Evolutionary conservation across 2,888 invertebrate species (phyloP).

Genomic region (Pachydiplax longipennis): DNA sequence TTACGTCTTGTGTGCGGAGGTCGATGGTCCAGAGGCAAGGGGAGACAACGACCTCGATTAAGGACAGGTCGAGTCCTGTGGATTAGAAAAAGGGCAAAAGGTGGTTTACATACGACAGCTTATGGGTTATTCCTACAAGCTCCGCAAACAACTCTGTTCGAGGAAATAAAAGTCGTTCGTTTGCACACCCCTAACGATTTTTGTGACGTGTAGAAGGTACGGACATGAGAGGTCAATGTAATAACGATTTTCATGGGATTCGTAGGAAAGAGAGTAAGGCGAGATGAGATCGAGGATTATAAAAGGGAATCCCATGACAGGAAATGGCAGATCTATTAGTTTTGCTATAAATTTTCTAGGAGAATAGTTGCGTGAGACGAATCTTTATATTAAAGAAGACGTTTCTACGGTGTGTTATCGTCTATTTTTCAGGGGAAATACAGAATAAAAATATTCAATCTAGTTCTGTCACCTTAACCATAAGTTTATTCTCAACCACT

Average conservation of each 20-base stretch:
- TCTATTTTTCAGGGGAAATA: too few species aligned
- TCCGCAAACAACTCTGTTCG: not conserved
- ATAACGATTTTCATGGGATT: not conserved
- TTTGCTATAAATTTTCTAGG: too few species aligned
- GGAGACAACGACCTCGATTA: not conserved
- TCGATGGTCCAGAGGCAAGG: not conserved
- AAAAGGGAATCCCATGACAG: not conserved
- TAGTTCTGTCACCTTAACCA: too few species aligned
- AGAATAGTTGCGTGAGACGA: too few species aligned
- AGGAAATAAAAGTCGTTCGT: not conserved
- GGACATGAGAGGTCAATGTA: not conserved
- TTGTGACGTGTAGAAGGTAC: not conserved
- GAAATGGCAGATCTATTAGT: too few species aligned
- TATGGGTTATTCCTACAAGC: not conserved
- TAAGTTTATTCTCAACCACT: too few species aligned
- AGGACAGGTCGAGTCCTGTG: not conserved
- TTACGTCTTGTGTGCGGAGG: not conserved
- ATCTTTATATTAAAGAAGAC: too few species aligned
- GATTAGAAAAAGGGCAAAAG: not conserved
- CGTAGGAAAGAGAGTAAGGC: not conserved
- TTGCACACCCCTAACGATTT: not conserved
- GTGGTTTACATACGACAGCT: not conserved
- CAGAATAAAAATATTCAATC: too few species aligned
- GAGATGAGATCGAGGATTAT: not conserved
- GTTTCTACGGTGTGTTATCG: too few species aligned